Evolutionary conservation across 2,888 invertebrate genomes (phyloP).

Genomic region (Cheilosia urbana): DNA sequence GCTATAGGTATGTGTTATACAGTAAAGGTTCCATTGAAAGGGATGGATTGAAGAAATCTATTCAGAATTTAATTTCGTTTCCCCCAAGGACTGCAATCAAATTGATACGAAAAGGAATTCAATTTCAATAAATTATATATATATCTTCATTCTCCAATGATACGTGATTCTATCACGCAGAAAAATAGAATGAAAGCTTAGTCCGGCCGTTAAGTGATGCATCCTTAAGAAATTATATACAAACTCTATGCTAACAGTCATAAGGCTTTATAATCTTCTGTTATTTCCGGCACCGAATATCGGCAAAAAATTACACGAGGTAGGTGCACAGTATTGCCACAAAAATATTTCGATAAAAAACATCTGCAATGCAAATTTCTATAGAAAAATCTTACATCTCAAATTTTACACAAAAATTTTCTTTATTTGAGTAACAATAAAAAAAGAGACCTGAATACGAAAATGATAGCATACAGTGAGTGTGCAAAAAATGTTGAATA

Average conservation of each 20-base stretch:
- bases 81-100: not conserved
- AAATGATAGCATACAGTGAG: too few relatives aligned
- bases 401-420: too few relatives aligned
- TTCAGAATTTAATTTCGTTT: constrained; percentile 10
- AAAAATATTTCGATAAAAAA: too few relatives aligned
- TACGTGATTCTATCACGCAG: not conserved
- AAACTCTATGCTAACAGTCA: constrained; percentile 10
- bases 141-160: not conserved
- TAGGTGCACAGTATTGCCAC: too few relatives aligned
- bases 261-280: constrained; percentile 24
- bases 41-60: constrained; percentile 1
- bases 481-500: too few relatives aligned
- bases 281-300: constrained; percentile 1
- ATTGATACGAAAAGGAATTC: constrained; percentile 3
- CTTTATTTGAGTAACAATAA: too few relatives aligned
- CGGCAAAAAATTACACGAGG: not conserved
- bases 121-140: constrained; percentile 30
- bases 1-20: not conserved
- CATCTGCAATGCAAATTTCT: too few relatives aligned
- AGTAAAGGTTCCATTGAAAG: not conserved
- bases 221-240: not conserved
- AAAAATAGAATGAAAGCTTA: not conserved
- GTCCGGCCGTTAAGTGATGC: constrained; percentile 1
- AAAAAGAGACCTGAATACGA: too few relatives aligned
- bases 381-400: too few relatives aligned